Evolutionary conservation across 2,888 invertebrate genomes (phyloP), one percentile per base, ranked within the genome.

Genomic region (Onthophagus sagittarius): DNA sequence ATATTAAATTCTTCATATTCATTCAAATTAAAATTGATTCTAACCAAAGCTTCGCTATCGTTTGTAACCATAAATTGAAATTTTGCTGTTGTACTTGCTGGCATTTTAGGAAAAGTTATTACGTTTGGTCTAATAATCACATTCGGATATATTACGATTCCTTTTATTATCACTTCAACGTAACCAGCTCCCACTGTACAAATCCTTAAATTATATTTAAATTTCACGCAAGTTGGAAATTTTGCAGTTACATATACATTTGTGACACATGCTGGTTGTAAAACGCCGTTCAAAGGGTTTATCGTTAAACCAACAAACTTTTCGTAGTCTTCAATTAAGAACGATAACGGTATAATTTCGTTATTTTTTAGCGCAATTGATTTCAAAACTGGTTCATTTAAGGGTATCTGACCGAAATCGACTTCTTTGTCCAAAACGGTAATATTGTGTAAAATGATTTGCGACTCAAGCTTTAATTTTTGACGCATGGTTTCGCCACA

Each of bases 1-100:
- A 67, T 67, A 5, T 67, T 15, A 32, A 23, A 67, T 67, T 67
- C 67, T n/a, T 31, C 67, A n/a, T 23, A 23, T 15, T 67, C 67
- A 7, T 5, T 23, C 13, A 67, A 31, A 14, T 67, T 5, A 23
- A 67, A 23, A 1, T 23, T 15, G n/a, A 67, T 11, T n/a, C 31
- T 15, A n/a, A 32, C 15, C 14, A 32, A n/a, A 7, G 23, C 31
- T 6, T 7, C 3, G 31, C 67, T 67, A 7, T 23, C 31, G 31
- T 67, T 67, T 32, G 23, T 67, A 14, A 67, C 32, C 67, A 31
- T 23, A 67, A 67, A 67, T 7, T 23, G 14, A 7, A 23, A 5
- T 23, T 13, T 23, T 5, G 15, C 1, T n/a, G 67, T 67, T 32
- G 23, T 23, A 3, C 31, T 15, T n/a, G 67, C 67, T n/a, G 67